A percentile compares a stretch with the other conserved stretches of the same genome.
Evolutionary conservation across 1,140 invertebrate genomes (phyloP).

Genomic region (Muscidifurax raptorellus): DNA sequence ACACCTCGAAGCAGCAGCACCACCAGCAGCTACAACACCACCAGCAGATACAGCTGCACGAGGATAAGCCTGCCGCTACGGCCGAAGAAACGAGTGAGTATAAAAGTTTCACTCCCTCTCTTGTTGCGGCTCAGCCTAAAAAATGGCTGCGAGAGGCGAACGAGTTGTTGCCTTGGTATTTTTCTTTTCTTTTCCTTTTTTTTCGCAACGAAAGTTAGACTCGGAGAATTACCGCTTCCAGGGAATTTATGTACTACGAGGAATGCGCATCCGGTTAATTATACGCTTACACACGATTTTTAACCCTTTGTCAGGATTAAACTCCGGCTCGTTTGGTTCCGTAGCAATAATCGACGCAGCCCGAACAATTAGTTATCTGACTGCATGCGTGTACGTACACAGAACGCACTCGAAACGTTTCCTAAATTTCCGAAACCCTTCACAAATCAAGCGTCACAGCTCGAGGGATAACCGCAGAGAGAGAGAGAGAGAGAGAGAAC

Average conservation of each 20-base stretch:
- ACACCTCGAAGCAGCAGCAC: background rate
- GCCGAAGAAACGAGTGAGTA: background rate
- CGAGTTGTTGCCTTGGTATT: background rate
- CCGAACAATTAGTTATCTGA: no score
- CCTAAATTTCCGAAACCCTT: background rate
- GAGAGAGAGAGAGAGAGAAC: no score
- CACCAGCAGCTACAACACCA: constrained; percentile 5
- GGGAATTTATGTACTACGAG: background rate
- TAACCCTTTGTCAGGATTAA: no score
- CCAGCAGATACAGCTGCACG: background rate
- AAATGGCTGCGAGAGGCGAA: background rate
- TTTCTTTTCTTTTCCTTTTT: background rate
- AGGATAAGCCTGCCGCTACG: background rate
- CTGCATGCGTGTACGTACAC: no score
- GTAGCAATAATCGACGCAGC: no score
- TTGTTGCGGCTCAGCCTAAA: background rate
- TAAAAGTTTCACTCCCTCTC: constrained; percentile 1
- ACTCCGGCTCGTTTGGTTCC: no score
- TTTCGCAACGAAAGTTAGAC: background rate
- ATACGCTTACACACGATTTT: no score
- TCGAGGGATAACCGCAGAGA: background rate
- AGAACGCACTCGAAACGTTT: no score
- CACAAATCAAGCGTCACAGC: background rate
- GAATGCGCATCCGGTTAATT: background rate
- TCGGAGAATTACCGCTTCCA: background rate